A percentile compares a stretch with the other conserved stretches of the same genome.
Evolutionary conservation across 2,113 vertebrate genomes (phyloP).

Genomic region (Varanus komodoensis): DNA sequence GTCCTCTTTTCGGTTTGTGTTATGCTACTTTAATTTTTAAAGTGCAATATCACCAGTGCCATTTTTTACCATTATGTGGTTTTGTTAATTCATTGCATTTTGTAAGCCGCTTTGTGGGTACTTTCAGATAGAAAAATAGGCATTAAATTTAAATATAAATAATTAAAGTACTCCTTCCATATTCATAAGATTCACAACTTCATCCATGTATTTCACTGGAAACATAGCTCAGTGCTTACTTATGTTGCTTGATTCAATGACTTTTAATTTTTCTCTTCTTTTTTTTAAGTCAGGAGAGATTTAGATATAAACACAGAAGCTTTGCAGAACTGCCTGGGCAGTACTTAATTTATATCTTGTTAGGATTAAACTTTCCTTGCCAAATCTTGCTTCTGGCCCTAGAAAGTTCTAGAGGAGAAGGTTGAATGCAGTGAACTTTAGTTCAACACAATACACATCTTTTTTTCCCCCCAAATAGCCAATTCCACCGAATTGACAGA

Average conservation of each 20-base stretch:
- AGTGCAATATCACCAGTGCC: too few species aligned
- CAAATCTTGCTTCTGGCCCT: neutral
- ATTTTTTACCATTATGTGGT: neutral
- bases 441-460: conserved; percentile 34
- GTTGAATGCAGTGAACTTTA: conserved; percentile 31
- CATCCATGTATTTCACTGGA: neutral
- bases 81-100: neutral
- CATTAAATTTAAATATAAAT: neutral
- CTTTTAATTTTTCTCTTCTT: neutral
- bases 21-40: neutral
- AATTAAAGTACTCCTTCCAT: neutral
- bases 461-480: conserved; percentile 51
- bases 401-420: conserved; percentile 31
- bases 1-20: neutral
- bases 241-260: neutral
- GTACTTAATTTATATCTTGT: conserved; percentile 28
- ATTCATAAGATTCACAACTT: neutral
- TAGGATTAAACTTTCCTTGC: conserved; percentile 42
- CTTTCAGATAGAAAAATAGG: neutral
- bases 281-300: conserved; percentile 14
- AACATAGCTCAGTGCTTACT: neutral
- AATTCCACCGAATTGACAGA: conserved; percentile 23
- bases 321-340: conserved; percentile 35
- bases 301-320: conserved; percentile 35
- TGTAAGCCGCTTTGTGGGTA: neutral